Conservation (phyloP, 2,113 vertebrate genomes). For the Platichthys stellatus region DNA sequence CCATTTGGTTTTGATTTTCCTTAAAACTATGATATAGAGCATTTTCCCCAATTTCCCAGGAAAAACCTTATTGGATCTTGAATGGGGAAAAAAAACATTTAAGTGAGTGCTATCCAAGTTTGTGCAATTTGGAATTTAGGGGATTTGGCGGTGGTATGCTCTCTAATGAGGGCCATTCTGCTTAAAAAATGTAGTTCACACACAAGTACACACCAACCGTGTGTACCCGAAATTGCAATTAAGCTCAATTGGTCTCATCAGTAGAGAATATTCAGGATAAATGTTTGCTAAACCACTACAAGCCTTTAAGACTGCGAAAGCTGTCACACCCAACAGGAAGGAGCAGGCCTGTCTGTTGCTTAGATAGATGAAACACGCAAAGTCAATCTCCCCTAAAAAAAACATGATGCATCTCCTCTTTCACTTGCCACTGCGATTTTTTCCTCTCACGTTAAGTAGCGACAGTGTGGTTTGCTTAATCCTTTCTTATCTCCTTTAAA, state of each 20-base stretch:
- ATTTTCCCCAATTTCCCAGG: no score
- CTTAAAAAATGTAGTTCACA: background rate
- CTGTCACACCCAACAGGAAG: slow-evolving; percentile 29
- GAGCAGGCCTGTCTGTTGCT: slow-evolving; percentile 21
- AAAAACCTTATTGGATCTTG: no score
- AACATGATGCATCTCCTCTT: slow-evolving; percentile 20
- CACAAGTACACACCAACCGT: background rate
- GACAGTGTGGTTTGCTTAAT: slow-evolving; percentile 63
- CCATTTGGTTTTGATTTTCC: no score
- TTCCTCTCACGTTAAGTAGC: slow-evolving; percentile 44
- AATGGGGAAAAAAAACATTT: no score
- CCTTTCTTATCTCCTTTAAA: slow-evolving; percentile 56
- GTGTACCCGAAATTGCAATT: background rate
- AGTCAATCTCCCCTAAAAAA: slow-evolving; percentile 20
- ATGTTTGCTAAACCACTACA: slow-evolving; percentile 5
- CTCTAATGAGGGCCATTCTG: background rate
- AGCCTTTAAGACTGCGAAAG: background rate
- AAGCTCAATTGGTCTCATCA: slow-evolving; percentile 11
- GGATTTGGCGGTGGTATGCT: background rate
- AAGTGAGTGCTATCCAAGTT: no score
- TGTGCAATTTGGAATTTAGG: no score
- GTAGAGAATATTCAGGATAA: slow-evolving; percentile 6
- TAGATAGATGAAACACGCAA: slow-evolving; percentile 42
- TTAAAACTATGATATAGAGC: no score
- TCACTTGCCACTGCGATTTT: slow-evolving; percentile 22